Evolutionary conservation across 2,797 vertebrate species (phyloP), one percentile per base, ranked within the genome.

Genomic region (Mormyrus proboscirostris): DNA sequence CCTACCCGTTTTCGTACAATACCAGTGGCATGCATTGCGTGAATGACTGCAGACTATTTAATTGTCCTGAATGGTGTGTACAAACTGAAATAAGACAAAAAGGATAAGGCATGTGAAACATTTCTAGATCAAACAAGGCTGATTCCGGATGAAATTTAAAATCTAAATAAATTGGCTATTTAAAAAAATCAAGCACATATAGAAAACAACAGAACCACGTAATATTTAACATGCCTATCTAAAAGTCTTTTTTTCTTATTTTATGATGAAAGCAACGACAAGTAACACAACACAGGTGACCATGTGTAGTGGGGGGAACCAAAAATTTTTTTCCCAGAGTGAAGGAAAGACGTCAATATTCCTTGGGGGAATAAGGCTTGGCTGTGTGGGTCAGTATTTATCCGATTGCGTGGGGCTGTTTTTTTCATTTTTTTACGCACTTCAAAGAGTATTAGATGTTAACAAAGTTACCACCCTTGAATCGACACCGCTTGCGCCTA

Each of bases 191-290:
- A 79, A 44, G 73, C 38, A 44, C 73, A 79, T 7, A 79, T 79
- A 38, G 38, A 16, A 19, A 79, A 79, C 41, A 79, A 79, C 41
- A 19, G 16, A 79, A 41, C 33, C 38, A 79, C 38, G 33, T 44
- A 79, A 79, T 41, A 79, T 79, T 79, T 79, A 79, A 79, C 73
- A 79, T 79, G 73, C 73, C 73, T 79, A 79, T 79, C 73, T 79
- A 41, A 79, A 79, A 73, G 38, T 79, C 41, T 79, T 79, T 79
- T 79, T 79, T 79, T 79, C 38, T 79, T 44, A n/a, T 79, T 79
- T 79, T 41, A 79, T 79, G 73, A 79, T 79, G 73, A 79, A 79
- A 79, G 73, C 38, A 44, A 79, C 73, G 41, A 79, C 44, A 79
- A 44, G 44, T 79, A 79, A 44, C 73, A 79, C 73, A 79, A 44